Conservation (phyloP, 2,113 vertebrate genomes). For the Struthidea cinerea region DNA sequence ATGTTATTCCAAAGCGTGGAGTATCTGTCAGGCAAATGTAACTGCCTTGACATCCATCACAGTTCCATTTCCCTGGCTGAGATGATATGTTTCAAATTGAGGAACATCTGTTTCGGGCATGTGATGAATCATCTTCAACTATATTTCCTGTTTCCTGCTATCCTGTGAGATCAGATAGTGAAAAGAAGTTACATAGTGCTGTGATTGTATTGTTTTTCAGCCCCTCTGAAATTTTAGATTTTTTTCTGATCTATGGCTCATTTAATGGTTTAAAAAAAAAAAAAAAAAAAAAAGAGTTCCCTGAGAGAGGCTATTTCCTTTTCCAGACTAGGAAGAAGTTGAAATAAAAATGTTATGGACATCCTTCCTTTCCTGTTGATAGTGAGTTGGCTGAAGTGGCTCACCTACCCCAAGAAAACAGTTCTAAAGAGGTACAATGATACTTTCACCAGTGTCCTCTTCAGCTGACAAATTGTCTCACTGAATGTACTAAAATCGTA, state of each 20-base stretch:
- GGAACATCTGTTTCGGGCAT: neutral
- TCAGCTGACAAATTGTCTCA: neutral
- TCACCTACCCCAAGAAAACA: neutral
- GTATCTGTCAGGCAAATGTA: conserved; percentile 36
- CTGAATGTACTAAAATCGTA: neutral
- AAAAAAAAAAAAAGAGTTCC: neutral
- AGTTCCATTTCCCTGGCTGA: conserved; percentile 1
- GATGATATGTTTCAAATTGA: neutral
- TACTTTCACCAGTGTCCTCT: neutral
- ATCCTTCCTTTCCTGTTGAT: neutral
- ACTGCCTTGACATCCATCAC: conserved; percentile 24
- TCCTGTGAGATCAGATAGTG: neutral
- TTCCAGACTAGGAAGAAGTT: neutral
- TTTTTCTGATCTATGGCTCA: neutral
- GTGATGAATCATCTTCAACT: conserved; percentile 38
- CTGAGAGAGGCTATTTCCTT: neutral
- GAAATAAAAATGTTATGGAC: neutral
- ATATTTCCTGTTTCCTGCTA: conserved; percentile 13
- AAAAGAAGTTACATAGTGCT: neutral
- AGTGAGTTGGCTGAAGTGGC: neutral
- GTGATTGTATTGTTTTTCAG: neutral
- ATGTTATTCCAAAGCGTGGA: conserved; percentile 21
- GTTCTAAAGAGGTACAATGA: neutral
- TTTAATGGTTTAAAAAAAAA: neutral
- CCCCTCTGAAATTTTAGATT: neutral